Percentiles rank a stretch among this genome's conserved stretches.
Conservation (phyloP, 2,797 vertebrate genomes). For the Tokudaia tokunoshimensis region DNA sequence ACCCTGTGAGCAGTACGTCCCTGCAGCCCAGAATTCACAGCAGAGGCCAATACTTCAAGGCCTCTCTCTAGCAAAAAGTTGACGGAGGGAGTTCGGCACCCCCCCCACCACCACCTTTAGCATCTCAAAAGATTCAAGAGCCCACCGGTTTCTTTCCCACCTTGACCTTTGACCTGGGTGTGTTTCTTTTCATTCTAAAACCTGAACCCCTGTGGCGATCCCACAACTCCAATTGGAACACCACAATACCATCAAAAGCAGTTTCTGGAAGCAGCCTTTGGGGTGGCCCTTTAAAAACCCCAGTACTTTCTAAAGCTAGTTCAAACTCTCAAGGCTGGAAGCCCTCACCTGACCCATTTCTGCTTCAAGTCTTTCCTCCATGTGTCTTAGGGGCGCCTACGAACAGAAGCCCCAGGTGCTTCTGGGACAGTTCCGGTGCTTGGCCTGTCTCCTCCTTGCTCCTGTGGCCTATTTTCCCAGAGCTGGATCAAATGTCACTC, state of each 20-base stretch:
- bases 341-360: neutral
- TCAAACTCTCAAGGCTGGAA: neutral
- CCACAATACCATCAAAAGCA: neutral
- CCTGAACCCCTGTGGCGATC: neutral
- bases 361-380: no score
- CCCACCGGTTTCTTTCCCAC: neutral
- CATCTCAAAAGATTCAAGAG: neutral
- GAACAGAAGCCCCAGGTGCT: neutral
- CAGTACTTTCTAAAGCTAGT: neutral
- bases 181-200: neutral
- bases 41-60: neutral
- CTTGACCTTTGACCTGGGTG: neutral
- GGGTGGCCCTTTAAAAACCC: neutral
- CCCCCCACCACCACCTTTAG: neutral
- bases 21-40: neutral
- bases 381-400: neutral
- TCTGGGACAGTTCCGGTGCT: neutral
- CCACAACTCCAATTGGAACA: neutral
- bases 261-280: neutral
- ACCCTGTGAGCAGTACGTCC: neutral
- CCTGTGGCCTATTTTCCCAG: neutral
- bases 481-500: neutral
- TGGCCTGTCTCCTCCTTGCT: neutral
- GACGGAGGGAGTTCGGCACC: neutral
- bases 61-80: neutral